Base-by-base conservation (phyloP, 2,113 vertebrate species). In the Sylvia atricapilla region DNA sequence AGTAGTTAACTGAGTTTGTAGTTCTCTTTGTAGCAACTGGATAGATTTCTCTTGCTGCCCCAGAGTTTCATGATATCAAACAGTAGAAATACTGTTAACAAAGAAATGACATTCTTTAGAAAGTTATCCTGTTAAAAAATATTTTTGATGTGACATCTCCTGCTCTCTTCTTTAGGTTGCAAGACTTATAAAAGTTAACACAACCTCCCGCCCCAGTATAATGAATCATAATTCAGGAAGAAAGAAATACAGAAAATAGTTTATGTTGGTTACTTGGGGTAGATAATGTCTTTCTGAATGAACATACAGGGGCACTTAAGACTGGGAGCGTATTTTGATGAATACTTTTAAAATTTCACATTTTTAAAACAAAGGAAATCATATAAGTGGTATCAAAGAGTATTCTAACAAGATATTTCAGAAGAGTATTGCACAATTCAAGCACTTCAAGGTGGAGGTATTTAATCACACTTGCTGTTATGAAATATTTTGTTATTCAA, bases 401-500 rank as follows among this genome's bases (percentile, higher is more conserved):
- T 80, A 85, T 87, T 95, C 68, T 77, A 90, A 67, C 39, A 91
- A 90, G 50, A 37, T 80, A 19, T 84, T 95, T 86, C 52, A 70
- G 72, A 82, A 50, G 1, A 64, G 16, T 77, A 70, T 88, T 91
- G 63, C 59, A 81, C 77, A 92, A 83, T 86, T 76, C 7, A 47
- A 73, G 41, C 23, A 50, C 33, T 83, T 94, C 35, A 64, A 59
- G 50, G 27, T 94, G 55, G 78, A 95, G 92, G 68, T 87, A 82
- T 84, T 89, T 90, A 87, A 67, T 94, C 62, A 52, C 15, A 59
- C 15, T 74, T 83, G 30, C 59, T 95, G 41, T 94, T 97, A 74
- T 1, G 39, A 94, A 90, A 90, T 85, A 85, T 53, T 94, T 91
- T 86, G 37, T 83, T 94, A 88, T 90, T 95, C 43, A 64, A 84